Evolutionary conservation across 1,140 invertebrate species (phyloP), one percentile per base, ranked within the genome.

Genomic region (Drosophila bifasciata): DNA sequence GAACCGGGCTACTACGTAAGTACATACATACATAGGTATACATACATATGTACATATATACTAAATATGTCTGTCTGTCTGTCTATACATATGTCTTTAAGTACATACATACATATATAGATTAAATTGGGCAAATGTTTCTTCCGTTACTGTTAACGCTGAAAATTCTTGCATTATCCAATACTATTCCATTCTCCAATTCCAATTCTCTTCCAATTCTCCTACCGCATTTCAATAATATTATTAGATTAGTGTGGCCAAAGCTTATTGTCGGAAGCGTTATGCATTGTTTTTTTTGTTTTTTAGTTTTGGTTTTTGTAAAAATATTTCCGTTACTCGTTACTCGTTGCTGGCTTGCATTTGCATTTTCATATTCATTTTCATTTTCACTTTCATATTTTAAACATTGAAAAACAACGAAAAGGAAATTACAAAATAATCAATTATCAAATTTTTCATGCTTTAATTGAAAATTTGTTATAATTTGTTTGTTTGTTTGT

Each of bases 211-310:
- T n/a, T n/a, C n/a, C 58, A 52, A 57, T 69, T 62, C 19, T 61
- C 59, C 59, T 67, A 21, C 25, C 21, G n/a, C 25, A 25, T 57
- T 15, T 62, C 19, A 45, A 46, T 53, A 56, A 45, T 68, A 36
- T 68, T 39, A 40, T 45, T 67, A 67, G 28, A 67, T 55, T 84
- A 71, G 74, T 88, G 78, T 86, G 83, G 83, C 83, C 83, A 88
- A 86, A 86, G 83, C 83, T 86, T 86, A 86, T 86, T 86, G 83
- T 86, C 83, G 78, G 83, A 86, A 86, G 83, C 83, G 83, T 88
- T 86, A 76, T 86, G 83, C 78, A 86, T 81, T 81, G 70, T 78
- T 75, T 83, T 48, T 46, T 76, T 56, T 60, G 51, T 73, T 43
- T 55, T 69, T 25, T 23, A 41, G 16, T 59, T 66, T 70, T 40